Evolutionary conservation across 1,140 invertebrate genomes (phyloP).

Genomic region (Bilobella aurantiaca): DNA sequence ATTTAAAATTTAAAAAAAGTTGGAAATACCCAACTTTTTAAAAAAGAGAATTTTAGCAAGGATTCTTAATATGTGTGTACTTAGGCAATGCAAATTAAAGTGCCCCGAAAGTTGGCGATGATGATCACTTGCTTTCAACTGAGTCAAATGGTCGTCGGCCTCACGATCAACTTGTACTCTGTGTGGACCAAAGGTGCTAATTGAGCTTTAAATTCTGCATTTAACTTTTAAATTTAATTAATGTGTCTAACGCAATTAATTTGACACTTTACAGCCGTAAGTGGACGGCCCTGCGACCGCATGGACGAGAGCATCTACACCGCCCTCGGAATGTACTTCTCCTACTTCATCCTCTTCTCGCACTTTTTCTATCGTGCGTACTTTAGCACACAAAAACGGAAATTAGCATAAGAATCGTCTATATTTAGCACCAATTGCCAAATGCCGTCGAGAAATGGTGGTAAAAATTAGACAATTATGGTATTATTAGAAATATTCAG

Average conservation of each 20-base stretch:
- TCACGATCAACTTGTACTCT: constrained; percentile 34
- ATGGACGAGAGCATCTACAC: constrained; percentile 49
- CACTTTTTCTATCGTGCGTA: constrained; percentile 83
- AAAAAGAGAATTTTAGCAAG: too few relatives aligned
- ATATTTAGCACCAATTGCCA: neutral
- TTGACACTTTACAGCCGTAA: neutral
- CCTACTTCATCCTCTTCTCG: constrained; percentile 80
- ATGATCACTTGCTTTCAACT: constrained; percentile 84
- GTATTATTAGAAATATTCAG: neutral
- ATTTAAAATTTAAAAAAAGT: too few relatives aligned
- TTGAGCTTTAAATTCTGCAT: neutral
- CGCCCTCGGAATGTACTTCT: constrained; percentile 88
- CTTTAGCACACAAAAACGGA: constrained; percentile 38
- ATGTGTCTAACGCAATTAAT: neutral
- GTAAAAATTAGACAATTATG: neutral
- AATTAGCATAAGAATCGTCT: neutral
- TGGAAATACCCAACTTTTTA: too few relatives aligned
- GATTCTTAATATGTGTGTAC: too few relatives aligned
- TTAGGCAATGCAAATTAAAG: constrained; percentile 25
- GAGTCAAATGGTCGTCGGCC: constrained; percentile 75
- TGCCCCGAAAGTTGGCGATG: constrained; percentile 53
- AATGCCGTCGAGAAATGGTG: neutral
- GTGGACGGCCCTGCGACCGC: neutral
- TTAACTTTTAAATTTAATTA: neutral
- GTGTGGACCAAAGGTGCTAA: constrained; percentile 28